Evolutionary conservation across 2,113 vertebrate species (phyloP), one percentile per base, ranked within the genome.

Genomic region (Synodontis membranacea): DNA sequence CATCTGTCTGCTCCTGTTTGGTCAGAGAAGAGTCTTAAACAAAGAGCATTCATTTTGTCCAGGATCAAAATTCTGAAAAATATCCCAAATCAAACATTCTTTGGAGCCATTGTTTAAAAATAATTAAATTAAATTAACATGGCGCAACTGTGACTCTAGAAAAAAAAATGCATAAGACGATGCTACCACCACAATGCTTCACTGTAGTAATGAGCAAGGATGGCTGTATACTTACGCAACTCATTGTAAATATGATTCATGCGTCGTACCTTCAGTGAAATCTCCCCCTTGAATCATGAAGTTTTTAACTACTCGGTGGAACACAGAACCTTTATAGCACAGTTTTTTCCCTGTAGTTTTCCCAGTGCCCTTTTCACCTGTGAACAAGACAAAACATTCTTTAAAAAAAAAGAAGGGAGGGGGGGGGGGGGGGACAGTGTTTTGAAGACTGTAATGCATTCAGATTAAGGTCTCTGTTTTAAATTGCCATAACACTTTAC

Each of bases 271-370:
- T 97, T 99, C 98, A 0, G 97, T 98, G 96, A 99, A 99, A 96
- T 99, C 98, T 91, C 98, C 98, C 89, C 98, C 98, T 93, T 99
- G 98, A 93, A 99, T 96, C 98, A 99, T 99, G 94, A 99, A 99
- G 95, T 97, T 99, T 96, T 99, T 99, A 91, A 99, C 98, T 92
- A 99, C 97, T 89, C 98, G 95, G 90, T 99, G 98, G 95, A 99
- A 99, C 0, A 98, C 99, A 88, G 98, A 99, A 91, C 98, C 97
- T 96, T 99, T 99, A 92, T 96, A 99, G 93, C 97, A 99, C 87
- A 99, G 94, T 92, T 99, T 97, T 96, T 99, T 99, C 79, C 96
- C 96, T 84, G 98, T 99, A 91, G 95, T 94, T 97, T 97, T 99
- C 88, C 98, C 97, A 87, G 95, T 95, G 95, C 97, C 97, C 91